Base-by-base conservation (phyloP, 2,888 invertebrate genomes). In the Lottia gigantea region DNA sequence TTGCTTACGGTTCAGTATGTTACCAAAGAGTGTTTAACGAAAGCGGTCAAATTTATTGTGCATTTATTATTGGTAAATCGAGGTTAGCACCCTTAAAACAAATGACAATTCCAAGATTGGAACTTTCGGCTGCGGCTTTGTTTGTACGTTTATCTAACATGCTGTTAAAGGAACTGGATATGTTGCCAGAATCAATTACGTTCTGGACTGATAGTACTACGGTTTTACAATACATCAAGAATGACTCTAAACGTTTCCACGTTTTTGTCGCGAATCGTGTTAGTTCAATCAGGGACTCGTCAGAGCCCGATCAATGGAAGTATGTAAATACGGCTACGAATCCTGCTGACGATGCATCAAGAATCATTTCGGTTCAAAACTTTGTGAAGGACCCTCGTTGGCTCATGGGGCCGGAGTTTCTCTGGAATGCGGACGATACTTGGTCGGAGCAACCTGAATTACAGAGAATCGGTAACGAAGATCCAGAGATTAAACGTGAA, bases 81-180 rank as follows among this genome's bases (percentile, higher is more conserved):
- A 68, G 73, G 62, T 55, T 73, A 12, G 47, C 72, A 7, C 76
- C 71, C 1, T 47, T 76, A 16, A 77, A 74, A 62, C 19, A 46
- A 23, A 61, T 75, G 12, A 72, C 75, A 11, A 71, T 74, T 49
- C 72, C 76, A 4, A 40, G 76, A 11, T 61, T 76, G 15, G 76
- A 76, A 47, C 63, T 76, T 14, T 61, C 73, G 23, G 74, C 75
- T 26, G 73, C 75, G 8, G 16, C 66, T n/a, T 7, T 68, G 25
- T 40, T 68, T 16, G 68, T 66, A 7, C 55, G 65, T 15, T 40
- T 74, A 12, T 46, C 46, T 49, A 15, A 15, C 6, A 12, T 68
- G 7, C 12, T 49, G 19, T 4, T 49, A n/a, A 49, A 49, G 19
- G 49, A 49, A 15, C 0, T 49, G 6, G 19, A n/a, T 15, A 15